These are phyloP conservation scores for Strix aluco DNA, from an alignment of 2,113 vertebrate genomes.

Conservation along the genomic window DNA sequence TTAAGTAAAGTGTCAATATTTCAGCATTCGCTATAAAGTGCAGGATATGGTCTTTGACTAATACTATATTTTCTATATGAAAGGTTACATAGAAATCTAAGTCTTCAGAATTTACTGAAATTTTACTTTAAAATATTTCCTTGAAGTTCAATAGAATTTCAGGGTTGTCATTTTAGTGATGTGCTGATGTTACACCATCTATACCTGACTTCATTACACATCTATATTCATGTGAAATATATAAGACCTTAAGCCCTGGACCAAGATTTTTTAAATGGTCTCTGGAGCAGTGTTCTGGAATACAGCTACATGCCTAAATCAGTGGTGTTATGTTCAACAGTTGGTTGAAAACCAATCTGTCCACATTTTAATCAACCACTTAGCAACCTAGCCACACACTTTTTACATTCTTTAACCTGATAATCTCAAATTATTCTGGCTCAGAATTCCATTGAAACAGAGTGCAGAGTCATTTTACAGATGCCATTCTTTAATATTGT, in stretches of 20 bases:
- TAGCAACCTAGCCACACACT: background rate
- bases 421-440: conserved; percentile 12
- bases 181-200: background rate
- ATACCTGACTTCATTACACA: background rate
- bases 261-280: background rate
- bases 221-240: background rate
- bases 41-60: background rate
- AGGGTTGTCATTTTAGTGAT: background rate
- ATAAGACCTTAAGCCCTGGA: background rate
- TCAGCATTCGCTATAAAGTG: background rate
- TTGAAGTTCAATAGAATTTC: background rate
- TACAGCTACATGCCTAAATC: background rate
- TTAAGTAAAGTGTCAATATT: background rate
- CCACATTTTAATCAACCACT: background rate
- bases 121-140: background rate
- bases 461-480: background rate
- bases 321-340: background rate
- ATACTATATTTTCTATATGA: background rate
- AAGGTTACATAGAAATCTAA: background rate
- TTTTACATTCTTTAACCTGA: conserved; percentile 16
- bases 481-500: conserved; percentile 15
- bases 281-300: background rate
- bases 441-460: background rate
- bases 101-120: background rate
- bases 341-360: background rate